A percentile compares a stretch with the other conserved stretches of the same genome.
These are phyloP conservation scores for Plecotus auritus DNA, from an alignment of 2,113 vertebrate species.

Conservation along the genomic window DNA sequence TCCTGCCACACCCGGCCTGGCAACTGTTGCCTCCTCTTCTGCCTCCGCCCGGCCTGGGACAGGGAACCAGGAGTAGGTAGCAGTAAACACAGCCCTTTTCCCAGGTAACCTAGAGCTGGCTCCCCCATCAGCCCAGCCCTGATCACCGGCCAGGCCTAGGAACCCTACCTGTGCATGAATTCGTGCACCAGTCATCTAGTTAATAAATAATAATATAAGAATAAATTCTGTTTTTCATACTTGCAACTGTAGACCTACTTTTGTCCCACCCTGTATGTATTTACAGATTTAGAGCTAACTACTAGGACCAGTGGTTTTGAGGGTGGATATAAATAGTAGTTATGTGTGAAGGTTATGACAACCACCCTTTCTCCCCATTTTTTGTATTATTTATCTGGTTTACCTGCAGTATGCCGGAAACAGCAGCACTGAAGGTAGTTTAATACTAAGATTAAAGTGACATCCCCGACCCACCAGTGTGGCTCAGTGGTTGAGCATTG, in stretches of 20 bases:
- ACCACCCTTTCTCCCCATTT: too few relatives aligned
- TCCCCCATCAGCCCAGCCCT: too few relatives aligned
- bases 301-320: neutral
- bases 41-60: too few relatives aligned
- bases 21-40: too few relatives aligned
- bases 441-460: neutral
- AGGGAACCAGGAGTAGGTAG: too few relatives aligned
- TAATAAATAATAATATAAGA: neutral
- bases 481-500: too few relatives aligned
- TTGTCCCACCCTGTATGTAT: neutral
- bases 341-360: neutral
- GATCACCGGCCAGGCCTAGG: too few relatives aligned
- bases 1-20: too few relatives aligned
- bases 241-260: neutral
- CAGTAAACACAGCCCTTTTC: too few relatives aligned
- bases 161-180: too few relatives aligned
- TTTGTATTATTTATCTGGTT: neutral
- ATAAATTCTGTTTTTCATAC: neutral
- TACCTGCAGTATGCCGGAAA: neutral
- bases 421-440: neutral
- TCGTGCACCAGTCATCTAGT: too few relatives aligned
- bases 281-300: neutral
- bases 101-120: too few relatives aligned
- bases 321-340: neutral
- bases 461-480: neutral